Percentiles rank a stretch among this genome's conserved stretches.
These are phyloP conservation scores for Hypolimnas misippus DNA, from an alignment of 2,888 invertebrate genomes.

Conservation along the genomic window DNA sequence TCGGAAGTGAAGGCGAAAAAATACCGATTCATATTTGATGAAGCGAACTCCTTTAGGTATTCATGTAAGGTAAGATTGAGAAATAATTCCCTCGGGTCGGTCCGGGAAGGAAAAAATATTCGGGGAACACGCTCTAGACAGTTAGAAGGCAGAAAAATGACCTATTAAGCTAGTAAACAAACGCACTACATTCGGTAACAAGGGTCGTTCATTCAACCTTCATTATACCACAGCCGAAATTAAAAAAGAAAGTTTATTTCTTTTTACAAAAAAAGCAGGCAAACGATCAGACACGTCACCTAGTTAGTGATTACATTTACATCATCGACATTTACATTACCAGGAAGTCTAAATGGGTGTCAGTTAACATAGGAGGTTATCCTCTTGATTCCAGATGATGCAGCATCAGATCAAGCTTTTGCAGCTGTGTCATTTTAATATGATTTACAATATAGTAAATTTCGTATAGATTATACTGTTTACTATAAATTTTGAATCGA, in stretches of 20 bases:
- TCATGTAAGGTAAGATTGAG: conserved; percentile 57
- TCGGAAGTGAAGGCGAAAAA: conserved; percentile 47
- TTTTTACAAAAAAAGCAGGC: neutral
- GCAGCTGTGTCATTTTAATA: no score
- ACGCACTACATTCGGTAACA: neutral
- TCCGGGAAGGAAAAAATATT: conserved; percentile 14
- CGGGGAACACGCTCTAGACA: conserved; percentile 7
- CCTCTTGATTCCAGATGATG: no score
- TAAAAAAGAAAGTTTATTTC: neutral
- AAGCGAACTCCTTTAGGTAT: conserved; percentile 54
- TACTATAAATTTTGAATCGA: no score
- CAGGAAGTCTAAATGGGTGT: no score
- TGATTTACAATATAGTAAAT: no score
- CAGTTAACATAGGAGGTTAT: no score
- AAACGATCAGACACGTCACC: no score
- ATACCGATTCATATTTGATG: conserved; percentile 60
- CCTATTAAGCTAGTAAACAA: neutral
- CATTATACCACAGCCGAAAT: neutral
- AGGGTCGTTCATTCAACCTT: neutral
- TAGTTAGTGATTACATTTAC: no score
- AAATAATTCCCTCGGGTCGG: conserved; percentile 49
- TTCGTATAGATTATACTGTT: no score
- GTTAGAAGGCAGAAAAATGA: conserved; percentile 19
- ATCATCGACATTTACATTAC: no score
- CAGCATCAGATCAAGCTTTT: no score